Evolutionary conservation across 2,888 invertebrate species (phyloP).

Genomic region (Pimpla rufipes): DNA sequence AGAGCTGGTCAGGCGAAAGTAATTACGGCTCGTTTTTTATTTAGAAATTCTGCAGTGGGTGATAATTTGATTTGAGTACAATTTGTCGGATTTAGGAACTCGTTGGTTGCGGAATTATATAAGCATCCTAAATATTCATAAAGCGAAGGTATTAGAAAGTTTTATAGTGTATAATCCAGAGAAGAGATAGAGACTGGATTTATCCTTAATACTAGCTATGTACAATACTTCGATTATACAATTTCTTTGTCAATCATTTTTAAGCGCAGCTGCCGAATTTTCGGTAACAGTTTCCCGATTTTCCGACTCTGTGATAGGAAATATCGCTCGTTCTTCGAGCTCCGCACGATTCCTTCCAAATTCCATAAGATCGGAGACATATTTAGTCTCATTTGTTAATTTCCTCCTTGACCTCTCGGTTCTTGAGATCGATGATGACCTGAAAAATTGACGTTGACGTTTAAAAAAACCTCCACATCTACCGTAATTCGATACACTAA

Average conservation of each 20-base stretch:
- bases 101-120: background rate
- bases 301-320: background rate
- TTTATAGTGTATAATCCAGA: conserved; percentile 9
- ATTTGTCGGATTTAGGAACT: background rate
- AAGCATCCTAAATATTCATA: background rate
- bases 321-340: background rate
- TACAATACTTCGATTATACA: conserved; percentile 32
- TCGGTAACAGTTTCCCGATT: background rate
- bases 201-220: conserved; percentile 27
- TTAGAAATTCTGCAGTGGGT: background rate
- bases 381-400: conserved; percentile 47
- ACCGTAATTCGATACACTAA: background rate
- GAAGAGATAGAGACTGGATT: conserved; percentile 12
- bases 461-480: background rate
- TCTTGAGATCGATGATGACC: conserved; percentile 81
- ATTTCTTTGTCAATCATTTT: conserved; percentile 43
- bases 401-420: conserved; percentile 74
- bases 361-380: conserved; percentile 8
- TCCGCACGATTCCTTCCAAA: background rate
- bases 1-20: too few relatives aligned
- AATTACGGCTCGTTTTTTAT: too few relatives aligned
- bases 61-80: background rate
- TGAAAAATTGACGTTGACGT: conserved; percentile 67
- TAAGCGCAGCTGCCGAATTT: background rate
- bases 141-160: background rate